A percentile compares a stretch with the other conserved stretches of the same genome.
Evolutionary conservation across 2,113 vertebrate genomes (phyloP).

Genomic region (Jaculus jaculus): DNA sequence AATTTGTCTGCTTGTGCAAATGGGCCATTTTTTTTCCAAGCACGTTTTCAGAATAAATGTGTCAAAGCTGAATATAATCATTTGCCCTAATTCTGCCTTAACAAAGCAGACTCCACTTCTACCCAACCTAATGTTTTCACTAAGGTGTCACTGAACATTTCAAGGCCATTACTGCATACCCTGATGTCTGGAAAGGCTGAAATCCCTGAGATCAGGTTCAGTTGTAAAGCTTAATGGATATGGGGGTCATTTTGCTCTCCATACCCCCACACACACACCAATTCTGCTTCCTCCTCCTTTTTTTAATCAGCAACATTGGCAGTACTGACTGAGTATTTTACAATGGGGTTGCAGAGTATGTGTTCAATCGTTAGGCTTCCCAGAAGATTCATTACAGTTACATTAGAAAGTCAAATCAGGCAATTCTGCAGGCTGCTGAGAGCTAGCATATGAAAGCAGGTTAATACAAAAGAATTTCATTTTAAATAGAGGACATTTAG

Average conservation of each 20-base stretch:
- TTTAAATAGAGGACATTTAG: conserved; percentile 88
- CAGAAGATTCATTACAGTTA: conserved; percentile 95
- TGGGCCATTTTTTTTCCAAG: conserved; percentile 73
- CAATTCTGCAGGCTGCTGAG: conserved; percentile 91
- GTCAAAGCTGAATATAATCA: conserved; percentile 71
- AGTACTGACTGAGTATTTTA: conserved; percentile 87
- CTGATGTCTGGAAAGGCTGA: conserved; percentile 62
- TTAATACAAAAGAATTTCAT: conserved; percentile 90
- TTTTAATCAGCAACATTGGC: conserved; percentile 83
- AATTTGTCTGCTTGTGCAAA: conserved; percentile 62
- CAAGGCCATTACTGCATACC: conserved; percentile 69
- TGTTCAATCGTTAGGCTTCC: conserved; percentile 89
- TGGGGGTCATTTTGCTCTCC: conserved; percentile 76
- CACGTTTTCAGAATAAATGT: conserved; percentile 73
- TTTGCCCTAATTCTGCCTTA: conserved; percentile 55
- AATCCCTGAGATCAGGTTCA: conserved; percentile 78
- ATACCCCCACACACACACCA: background rate
- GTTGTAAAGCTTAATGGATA: conserved; percentile 82
- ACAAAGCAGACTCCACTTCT: conserved; percentile 25
- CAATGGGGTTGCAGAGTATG: conserved; percentile 84
- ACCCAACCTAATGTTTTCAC: conserved; percentile 66
- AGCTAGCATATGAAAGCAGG: conserved; percentile 86
- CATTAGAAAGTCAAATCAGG: conserved; percentile 99
- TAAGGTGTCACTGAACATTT: conserved; percentile 68
- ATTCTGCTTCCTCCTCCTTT: background rate